Evolutionary conservation across 35 echinoderm and acorn worm species (phyloP), one percentile per base, ranked within the genome.

Genomic region (Acanthaster planci): DNA sequence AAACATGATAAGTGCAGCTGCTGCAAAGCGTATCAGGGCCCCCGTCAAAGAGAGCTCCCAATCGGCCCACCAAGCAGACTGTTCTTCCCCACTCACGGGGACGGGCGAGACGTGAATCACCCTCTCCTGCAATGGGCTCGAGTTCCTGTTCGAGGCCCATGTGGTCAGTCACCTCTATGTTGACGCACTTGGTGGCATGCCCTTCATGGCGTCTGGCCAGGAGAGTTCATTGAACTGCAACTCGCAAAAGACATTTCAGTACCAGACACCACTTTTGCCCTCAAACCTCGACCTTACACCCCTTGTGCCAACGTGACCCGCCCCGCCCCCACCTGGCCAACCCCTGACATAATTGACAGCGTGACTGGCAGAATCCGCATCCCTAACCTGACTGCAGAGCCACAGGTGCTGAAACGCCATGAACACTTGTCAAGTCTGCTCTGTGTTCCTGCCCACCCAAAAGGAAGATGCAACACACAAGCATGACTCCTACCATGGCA

Each of bases 51-150:
- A 58, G 16, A 53, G 34, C 21, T 84, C 78, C 7, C 91, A 93
- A 29, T 97, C 94, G 8, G 86, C 90, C 7, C 84, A 85, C 39
- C 94, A 97, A 50, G 93, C 89, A 8, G 93, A 97, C 89, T 86
- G 94, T 7, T 89, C 87, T 51, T 92, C 86, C 2, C 90, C 89
- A 26, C 58, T 88, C 0, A 67, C 0, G 5, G 22, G 16, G 16
- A 51, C 79, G 12, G 93, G 89, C 31, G 80, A 95, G 58, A 95
- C 89, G 19, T 67, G 27, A 14, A 15, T 86, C 16, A 72, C 51
- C 16, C 47, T 86, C 27, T n/a, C n/a, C n/a, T n/a, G n/a, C n/a
- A 30, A 82, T 31, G 31, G 31, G 7, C 79, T 23, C 55, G 22
- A 42, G 12, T 82, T 80, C 78, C 36, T 47, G 9, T 89, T 89